Evolutionary conservation across 2,888 invertebrate genomes (phyloP), one percentile per base, ranked within the genome.

Genomic region (Mechanitis mazaeus): DNA sequence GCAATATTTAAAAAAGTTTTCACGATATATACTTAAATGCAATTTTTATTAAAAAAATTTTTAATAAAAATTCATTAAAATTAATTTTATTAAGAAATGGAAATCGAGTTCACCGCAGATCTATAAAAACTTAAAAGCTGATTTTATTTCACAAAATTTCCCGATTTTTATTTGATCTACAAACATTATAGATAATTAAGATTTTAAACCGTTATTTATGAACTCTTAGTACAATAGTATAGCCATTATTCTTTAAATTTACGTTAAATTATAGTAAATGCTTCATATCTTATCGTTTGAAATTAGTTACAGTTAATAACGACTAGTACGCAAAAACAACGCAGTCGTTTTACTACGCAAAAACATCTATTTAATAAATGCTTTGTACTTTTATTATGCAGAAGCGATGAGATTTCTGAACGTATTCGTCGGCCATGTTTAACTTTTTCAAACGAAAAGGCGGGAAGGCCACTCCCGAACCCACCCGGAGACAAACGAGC

Each of bases 401-500:
- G 55, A 65, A 67, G 75, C 59, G 31, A 65, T 82, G 80, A 83
- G 83, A 70, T 72, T 75, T 69, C 71, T 67, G 74, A 71, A 74
- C 75, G 74, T 65, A 67, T 67, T 63, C 71, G 72, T 58, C 68
- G 72, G 78, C 80, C 74, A 90, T 90, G 89, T 90, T 90, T 75
- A 86, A 81, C 72, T 87, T 90, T 80, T 89, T 90, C 78, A 89
- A 88, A 79, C 80, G 84, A 72, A 87, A 82, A 80, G 77, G 81
- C 83, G 85, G 83, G 80, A 88, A 87, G 79, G 80, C 77, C 82
- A 60, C 64, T 46, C 62, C 66, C 66, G 66, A 66, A 46, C 33
- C 47, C 20, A 11, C 66, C 42, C 66, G 66, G 55, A 74, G 70
- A 69, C 70, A 68, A 60, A 75, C 85, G 83, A 82, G 58, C 70